Base-by-base conservation (phyloP, 2,113 vertebrate species). In the Eurystomus gularis region DNA sequence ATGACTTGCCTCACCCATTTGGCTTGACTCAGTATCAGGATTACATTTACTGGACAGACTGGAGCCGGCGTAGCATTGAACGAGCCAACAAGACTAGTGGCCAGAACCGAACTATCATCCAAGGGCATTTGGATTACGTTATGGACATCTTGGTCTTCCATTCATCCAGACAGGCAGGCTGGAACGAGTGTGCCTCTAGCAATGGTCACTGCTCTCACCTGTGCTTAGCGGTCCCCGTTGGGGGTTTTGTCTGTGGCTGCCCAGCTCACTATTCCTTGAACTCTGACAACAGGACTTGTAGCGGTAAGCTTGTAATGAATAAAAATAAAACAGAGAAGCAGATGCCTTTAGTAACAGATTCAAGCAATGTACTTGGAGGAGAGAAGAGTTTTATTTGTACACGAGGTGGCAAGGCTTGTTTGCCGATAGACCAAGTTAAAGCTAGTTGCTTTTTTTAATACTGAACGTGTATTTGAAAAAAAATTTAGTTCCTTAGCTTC, bases 101-200 rank as follows among this genome's bases (percentile, higher is more conserved):
- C 21, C 99, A 99, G 97, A 99, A 99, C 98, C 98, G 99, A 76
- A 99, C 99, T 10, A 94, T 99, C 80, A 99, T 99, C 96, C 99
- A 99, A 96, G 99, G 99, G 20, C 99, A 99, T 96, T 96, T 99
- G 97, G 99, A 99, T 97, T 99, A 99, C 0, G 99, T 99, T 42
- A 99, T 99, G 99, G 99, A 99, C 98, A 99, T 99, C 98, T 97
- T 99, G 70, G 99, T 99, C 24, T 99, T 99, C 91, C 99, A 99
- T 95, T 99, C 99, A 10, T 99, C 99, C 46, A 87, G 99, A 7
- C 99, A 99, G 97, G 98, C 99, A 0, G 99, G 99, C 88, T 99
- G 99, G 99, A 99, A 99, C 0, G 99, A 99, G 69, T 99, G 99
- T 79, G 99, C 99, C 70, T 98, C 99, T 86, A 99, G 99, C 97